Evolutionary conservation across 1,140 invertebrate genomes (phyloP).

Genomic region (Samia ricini): DNA sequence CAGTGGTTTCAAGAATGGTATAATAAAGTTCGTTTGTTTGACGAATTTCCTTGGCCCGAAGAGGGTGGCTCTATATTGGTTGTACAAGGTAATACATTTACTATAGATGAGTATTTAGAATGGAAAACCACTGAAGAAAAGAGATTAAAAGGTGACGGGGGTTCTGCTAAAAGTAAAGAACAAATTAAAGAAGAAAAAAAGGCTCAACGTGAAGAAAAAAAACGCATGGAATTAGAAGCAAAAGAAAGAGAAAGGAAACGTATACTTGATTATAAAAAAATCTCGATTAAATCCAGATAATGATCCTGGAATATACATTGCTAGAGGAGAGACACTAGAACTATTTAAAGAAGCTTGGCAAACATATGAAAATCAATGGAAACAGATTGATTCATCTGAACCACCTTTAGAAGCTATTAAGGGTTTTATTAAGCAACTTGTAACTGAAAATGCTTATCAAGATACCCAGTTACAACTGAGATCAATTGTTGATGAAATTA

Average conservation of each 20-base stretch:
- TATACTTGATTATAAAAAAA: slow-evolving; percentile 58
- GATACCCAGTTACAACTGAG: slow-evolving; percentile 52
- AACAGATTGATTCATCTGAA: slow-evolving; percentile 41
- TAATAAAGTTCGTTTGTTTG: slow-evolving; percentile 48
- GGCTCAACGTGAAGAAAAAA: slow-evolving; percentile 52
- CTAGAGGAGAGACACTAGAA: slow-evolving; percentile 36
- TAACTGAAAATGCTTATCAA: slow-evolving; percentile 57
- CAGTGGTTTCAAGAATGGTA: slow-evolving; percentile 82
- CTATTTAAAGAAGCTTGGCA: slow-evolving; percentile 42
- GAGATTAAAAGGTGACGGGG: slow-evolving; percentile 50
- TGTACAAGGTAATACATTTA: slow-evolving; percentile 65
- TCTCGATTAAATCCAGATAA: slow-evolving; percentile 57
- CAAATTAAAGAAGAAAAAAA: slow-evolving; percentile 66
- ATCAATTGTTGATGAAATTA: slow-evolving; percentile 65
- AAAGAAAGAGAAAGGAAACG: slow-evolving; percentile 55
- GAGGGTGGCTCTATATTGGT: slow-evolving; percentile 68
- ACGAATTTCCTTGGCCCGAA: slow-evolving; percentile 65
- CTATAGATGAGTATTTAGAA: slow-evolving; percentile 59
- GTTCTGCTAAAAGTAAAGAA: slow-evolving; percentile 55
- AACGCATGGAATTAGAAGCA: slow-evolving; percentile 44
- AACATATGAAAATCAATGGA: slow-evolving; percentile 59
- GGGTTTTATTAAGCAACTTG: slow-evolving; percentile 52
- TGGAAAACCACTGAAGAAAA: slow-evolving; percentile 58
- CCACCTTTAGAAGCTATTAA: slow-evolving; percentile 45
- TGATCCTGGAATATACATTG: slow-evolving; percentile 62